A percentile compares a stretch with the other conserved stretches of the same genome.
Evolutionary conservation across 1,140 invertebrate species (phyloP).

Genomic region (Drosophila kikkawai): DNA sequence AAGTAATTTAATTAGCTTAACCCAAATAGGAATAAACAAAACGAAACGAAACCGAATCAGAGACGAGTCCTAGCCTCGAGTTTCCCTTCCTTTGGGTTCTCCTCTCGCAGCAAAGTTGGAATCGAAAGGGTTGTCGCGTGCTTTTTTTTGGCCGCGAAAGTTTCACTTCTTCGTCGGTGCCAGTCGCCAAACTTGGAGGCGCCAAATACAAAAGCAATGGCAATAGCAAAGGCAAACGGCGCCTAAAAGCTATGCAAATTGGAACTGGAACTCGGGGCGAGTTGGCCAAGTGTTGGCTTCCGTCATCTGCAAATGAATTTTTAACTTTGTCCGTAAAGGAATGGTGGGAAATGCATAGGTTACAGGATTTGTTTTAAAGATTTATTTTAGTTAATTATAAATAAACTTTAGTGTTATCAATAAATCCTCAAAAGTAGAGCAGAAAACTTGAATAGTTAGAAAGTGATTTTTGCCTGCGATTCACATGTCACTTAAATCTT

Average conservation of each 20-base stretch:
- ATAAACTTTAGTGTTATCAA: neutral
- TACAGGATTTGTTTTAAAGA: neutral
- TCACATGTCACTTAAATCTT: neutral
- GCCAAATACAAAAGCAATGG: slow-evolving; percentile 38
- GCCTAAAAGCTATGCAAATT: slow-evolving; percentile 79
- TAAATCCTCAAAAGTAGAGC: neutral
- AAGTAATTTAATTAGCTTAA: slow-evolving; percentile 81
- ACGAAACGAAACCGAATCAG: slow-evolving; percentile 23
- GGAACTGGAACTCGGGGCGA: slow-evolving; percentile 21
- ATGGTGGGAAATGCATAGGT: neutral
- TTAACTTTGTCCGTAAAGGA: neutral
- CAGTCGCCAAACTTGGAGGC: slow-evolving; percentile 69
- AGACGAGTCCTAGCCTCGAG: slow-evolving; percentile 34
- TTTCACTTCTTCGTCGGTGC: slow-evolving; percentile 53
- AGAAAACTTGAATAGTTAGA: neutral
- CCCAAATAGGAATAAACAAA: slow-evolving; percentile 61
- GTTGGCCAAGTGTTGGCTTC: slow-evolving; percentile 66
- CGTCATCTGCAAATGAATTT: slow-evolving; percentile 54
- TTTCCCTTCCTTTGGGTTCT: slow-evolving; percentile 4
- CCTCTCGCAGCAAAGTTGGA: slow-evolving; percentile 1
- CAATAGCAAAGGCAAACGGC: slow-evolving; percentile 25
- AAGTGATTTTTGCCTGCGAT: neutral
- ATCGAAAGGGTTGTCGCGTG: slow-evolving; percentile 54
- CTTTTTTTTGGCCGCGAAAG: slow-evolving; percentile 34
- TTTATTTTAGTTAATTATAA: too few relatives aligned